These are phyloP conservation scores for Tachyglossus aculeatus DNA, from an alignment of 2,797 vertebrate species.

Conservation along the genomic window DNA sequence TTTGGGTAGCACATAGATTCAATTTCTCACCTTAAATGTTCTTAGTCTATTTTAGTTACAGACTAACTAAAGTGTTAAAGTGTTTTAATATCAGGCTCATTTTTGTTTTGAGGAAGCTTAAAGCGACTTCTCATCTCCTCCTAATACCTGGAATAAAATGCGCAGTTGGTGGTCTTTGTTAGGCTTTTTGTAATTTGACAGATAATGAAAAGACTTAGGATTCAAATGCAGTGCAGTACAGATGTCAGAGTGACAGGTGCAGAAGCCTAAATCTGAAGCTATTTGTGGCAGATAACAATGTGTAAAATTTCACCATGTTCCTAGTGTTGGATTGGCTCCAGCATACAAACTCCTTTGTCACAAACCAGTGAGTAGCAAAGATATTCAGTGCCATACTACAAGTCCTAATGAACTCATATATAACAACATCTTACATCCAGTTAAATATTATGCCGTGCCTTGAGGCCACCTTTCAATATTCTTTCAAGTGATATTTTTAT, in stretches of 20 bases:
- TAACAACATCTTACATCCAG: too few relatives aligned
- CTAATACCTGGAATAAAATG: too few relatives aligned
- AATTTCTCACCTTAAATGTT: background rate
- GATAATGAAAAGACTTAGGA: too few relatives aligned
- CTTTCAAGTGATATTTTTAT: too few relatives aligned
- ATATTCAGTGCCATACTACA: too few relatives aligned
- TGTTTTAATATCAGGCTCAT: background rate
- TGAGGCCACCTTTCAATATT: too few relatives aligned
- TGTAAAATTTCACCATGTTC: background rate
- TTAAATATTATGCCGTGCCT: too few relatives aligned
- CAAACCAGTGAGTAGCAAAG: background rate
- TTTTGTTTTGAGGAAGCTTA: background rate
- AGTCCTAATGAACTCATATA: too few relatives aligned
- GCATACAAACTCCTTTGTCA: background rate
- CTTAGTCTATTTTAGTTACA: too few relatives aligned
- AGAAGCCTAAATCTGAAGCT: background rate
- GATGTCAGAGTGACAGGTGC: background rate
- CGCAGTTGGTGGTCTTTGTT: background rate
- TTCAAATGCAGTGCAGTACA: background rate
- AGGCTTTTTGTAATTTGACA: background rate
- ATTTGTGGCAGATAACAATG: background rate
- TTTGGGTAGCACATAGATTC: background rate
- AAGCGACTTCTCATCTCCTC: too few relatives aligned
- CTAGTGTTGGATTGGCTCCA: background rate
- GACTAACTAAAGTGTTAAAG: background rate